Percentiles rank a stretch among this genome's conserved stretches.
phyloP scores from a whole-genome alignment of 2,113 vertebrate species.

The Python bivittatus region DNA sequence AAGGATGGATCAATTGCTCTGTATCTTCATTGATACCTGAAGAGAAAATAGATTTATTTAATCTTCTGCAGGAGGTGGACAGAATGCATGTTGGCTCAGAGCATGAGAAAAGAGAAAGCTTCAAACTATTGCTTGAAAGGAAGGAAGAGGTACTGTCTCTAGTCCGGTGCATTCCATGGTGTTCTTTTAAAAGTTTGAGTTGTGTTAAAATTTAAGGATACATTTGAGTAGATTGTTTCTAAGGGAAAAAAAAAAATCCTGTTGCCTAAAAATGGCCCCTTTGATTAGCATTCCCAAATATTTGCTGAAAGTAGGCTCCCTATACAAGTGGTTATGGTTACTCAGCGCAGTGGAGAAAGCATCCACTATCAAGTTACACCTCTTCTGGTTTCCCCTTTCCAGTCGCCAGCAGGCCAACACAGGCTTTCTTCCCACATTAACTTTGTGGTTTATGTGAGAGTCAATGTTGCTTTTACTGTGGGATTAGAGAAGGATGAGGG shows the following conservation, averaged over 20 bases:
- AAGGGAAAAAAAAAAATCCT: no score
- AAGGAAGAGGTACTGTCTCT: constrained; percentile 78
- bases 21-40: constrained; percentile 25
- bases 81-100: constrained; percentile 77
- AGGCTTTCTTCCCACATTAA: not conserved
- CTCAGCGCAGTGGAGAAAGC: not conserved
- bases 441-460: not conserved
- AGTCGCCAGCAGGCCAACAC: no score
- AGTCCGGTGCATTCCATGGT: not conserved
- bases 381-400: not conserved
- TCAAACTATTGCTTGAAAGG: constrained; percentile 78
- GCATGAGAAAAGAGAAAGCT: constrained; percentile 78
- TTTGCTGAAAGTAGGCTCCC: not conserved
- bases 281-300: not conserved
- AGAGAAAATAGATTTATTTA: constrained; percentile 70
- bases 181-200: not conserved
- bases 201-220: not conserved
- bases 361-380: not conserved
- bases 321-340: not conserved
- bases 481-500: not conserved
- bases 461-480: not conserved
- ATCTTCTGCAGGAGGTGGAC: constrained; percentile 81
- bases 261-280: not conserved
- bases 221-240: not conserved
- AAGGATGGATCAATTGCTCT: constrained; percentile 15